Percentiles rank a stretch among this genome's conserved stretches.
Conservation (phyloP, 2,888 invertebrate genomes). For the Mayetiola destructor region DNA sequence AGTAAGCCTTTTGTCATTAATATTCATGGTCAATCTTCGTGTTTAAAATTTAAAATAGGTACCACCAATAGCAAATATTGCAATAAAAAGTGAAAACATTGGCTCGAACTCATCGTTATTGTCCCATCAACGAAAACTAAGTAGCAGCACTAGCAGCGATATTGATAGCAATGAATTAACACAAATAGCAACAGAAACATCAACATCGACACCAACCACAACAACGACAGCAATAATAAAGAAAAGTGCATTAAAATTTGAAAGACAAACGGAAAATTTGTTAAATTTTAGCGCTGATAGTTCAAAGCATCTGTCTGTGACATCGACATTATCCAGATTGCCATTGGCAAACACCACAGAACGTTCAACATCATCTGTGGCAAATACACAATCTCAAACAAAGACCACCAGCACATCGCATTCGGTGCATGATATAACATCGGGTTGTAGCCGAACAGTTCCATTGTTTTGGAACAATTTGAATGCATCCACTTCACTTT, state of each 20-base stretch:
- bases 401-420: constrained; percentile 18
- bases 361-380: not conserved
- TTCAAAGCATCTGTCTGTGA: too few species aligned
- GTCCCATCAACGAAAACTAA: constrained; percentile 8
- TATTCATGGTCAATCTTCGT: too few species aligned
- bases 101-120: constrained; percentile 19
- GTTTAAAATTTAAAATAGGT: constrained; percentile 10
- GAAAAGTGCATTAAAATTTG: too few species aligned
- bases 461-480: constrained; percentile 21
- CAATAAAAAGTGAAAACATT: constrained; percentile 21
- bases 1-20: too few species aligned
- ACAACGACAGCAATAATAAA: too few species aligned
- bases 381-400: constrained; percentile 3
- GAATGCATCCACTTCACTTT: too few species aligned
- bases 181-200: not conserved
- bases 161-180: constrained; percentile 4
- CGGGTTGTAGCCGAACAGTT: constrained; percentile 22
- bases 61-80: constrained; percentile 14
- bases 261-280: too few species aligned
- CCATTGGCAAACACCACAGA: too few species aligned
- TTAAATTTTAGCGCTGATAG: too few species aligned
- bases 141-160: constrained; percentile 14
- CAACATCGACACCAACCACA: not conserved
- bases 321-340: too few species aligned
- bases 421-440: constrained; percentile 18